Evolutionary conservation across 2,888 invertebrate genomes (phyloP).

Genomic region (Operophtera brumata): DNA sequence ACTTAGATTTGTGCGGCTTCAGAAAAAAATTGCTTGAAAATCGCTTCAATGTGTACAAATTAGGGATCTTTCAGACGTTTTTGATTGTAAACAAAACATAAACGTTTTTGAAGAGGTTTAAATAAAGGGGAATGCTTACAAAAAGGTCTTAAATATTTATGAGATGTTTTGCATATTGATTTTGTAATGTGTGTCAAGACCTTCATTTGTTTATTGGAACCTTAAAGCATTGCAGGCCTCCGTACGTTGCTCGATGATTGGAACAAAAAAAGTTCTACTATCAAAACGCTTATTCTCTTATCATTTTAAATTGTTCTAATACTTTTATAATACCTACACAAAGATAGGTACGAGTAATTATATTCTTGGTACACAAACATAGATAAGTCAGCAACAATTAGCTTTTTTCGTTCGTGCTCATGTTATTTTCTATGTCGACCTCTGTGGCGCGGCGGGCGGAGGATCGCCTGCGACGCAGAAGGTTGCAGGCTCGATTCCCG

Average conservation of each 20-base stretch:
- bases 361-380: no score
- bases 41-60: conserved; percentile 46
- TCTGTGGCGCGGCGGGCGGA: no score
- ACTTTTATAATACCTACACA: no score
- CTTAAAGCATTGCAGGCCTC: no score
- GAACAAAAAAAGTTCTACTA: neutral
- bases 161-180: conserved; percentile 27
- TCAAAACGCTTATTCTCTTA: neutral
- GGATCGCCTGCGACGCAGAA: no score
- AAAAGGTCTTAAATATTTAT: conserved; percentile 28
- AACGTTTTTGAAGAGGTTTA: conserved; percentile 36
- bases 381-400: no score
- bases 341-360: no score
- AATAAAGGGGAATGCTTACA: conserved; percentile 21
- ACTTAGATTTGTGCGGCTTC: neutral
- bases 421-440: no score
- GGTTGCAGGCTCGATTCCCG: no score
- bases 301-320: neutral
- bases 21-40: neutral
- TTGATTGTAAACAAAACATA: conserved; percentile 50
- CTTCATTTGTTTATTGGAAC: conserved; percentile 3
- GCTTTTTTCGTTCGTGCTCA: no score
- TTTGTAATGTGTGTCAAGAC: conserved; percentile 1
- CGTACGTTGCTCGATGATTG: no score
- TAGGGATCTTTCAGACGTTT: conserved; percentile 52